Evolutionary conservation across 2,113 vertebrate genomes (phyloP).

Genomic region (Colinus virginianus): DNA sequence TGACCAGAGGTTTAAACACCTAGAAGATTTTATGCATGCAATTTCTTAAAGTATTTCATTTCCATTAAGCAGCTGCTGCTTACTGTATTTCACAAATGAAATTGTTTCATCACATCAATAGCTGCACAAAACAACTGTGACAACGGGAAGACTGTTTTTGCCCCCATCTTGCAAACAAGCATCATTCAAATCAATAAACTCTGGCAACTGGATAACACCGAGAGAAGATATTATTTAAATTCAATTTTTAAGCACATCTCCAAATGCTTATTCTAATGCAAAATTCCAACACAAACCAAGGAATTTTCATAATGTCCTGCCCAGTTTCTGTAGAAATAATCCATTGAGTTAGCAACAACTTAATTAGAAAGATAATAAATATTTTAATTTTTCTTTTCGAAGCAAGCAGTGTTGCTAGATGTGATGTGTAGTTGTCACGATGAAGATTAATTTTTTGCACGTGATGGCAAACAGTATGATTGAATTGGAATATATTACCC

Average conservation of each 20-base stretch:
- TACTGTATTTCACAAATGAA: constrained; percentile 56
- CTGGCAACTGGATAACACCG: constrained; percentile 10
- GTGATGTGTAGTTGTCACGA: background rate
- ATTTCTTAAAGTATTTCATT: constrained; percentile 80
- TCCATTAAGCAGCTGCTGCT: constrained; percentile 72
- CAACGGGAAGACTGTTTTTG: constrained; percentile 33
- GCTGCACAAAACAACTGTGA: constrained; percentile 72
- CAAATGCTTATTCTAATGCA: background rate
- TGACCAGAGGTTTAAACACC: constrained; percentile 76
- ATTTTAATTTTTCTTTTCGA: constrained; percentile 14
- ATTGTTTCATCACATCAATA: constrained; percentile 71
- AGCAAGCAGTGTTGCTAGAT: background rate
- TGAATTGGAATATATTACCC: background rate
- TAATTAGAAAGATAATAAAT: background rate
- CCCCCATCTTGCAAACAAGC: constrained; percentile 37
- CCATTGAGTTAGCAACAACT: background rate
- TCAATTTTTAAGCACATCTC: constrained; percentile 8
- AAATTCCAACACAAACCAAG: background rate
- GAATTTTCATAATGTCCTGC: background rate
- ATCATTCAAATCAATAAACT: constrained; percentile 62
- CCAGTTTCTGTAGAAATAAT: background rate
- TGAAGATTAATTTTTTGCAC: background rate
- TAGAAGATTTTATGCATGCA: constrained; percentile 71
- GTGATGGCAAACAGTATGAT: background rate
- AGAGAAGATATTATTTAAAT: constrained; percentile 27